Conservation (phyloP, 2,797 vertebrate genomes). For the Sitta carolinensis region DNA sequence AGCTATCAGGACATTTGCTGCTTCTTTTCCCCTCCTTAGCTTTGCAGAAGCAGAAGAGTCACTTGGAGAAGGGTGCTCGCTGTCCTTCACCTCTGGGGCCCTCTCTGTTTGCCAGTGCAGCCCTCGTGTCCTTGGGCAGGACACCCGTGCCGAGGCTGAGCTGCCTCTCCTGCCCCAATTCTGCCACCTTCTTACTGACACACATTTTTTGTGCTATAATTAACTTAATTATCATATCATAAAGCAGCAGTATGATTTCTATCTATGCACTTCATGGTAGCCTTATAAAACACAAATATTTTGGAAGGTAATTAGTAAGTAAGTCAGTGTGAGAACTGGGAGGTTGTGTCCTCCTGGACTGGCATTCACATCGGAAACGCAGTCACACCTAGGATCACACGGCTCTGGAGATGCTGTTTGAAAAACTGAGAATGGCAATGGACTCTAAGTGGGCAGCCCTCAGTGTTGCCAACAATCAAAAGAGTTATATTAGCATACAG, state of each 20-base stretch:
- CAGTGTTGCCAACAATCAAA: not conserved
- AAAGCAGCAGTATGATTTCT: not conserved
- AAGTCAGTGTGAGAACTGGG: not conserved
- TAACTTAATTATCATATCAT: not conserved
- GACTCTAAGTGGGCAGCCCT: not conserved
- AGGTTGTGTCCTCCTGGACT: not conserved
- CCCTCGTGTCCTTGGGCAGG: not conserved
- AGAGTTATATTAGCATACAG: not conserved
- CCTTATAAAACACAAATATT: not conserved
- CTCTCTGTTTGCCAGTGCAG: not conserved
- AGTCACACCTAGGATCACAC: conserved; percentile 22
- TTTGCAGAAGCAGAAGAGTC: not conserved
- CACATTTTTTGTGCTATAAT: not conserved
- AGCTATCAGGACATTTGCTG: not conserved
- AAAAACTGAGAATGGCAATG: not conserved
- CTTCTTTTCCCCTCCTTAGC: not conserved
- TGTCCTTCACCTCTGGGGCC: not conserved
- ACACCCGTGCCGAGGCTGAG: not conserved
- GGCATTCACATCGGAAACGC: not conserved
- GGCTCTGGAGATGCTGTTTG: not conserved
- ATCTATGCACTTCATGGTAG: not conserved
- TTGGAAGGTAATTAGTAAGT: not conserved
- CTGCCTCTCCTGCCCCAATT: not conserved
- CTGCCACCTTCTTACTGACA: not conserved
- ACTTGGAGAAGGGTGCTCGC: not conserved